Evolutionary conservation across 1,140 invertebrate species (phyloP).

Genomic region (Eulimnadia texana): DNA sequence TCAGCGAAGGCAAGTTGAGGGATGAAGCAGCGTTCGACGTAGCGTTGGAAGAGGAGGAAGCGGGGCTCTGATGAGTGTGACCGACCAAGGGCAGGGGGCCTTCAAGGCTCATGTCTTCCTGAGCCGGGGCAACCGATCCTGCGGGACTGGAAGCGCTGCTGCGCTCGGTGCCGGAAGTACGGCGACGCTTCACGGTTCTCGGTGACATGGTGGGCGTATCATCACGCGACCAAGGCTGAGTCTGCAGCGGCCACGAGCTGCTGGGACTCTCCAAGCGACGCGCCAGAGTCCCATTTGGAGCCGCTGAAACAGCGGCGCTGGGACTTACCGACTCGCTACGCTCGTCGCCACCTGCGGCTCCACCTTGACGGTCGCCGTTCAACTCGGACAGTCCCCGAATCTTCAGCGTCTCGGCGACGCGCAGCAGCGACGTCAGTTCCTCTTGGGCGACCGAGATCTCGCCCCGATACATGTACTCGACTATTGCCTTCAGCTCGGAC

Average conservation of each 20-base stretch:
- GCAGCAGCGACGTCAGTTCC: conserved; percentile 68
- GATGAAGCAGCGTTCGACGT: conserved; percentile 22
- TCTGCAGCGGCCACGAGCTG: background rate
- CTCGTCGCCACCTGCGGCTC: conserved; percentile 34
- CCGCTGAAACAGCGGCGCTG: conserved; percentile 18
- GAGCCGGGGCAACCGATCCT: background rate
- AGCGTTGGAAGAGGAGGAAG: conserved; percentile 21
- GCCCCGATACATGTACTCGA: conserved; percentile 87
- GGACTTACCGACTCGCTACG: conserved; percentile 34
- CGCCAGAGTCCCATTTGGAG: background rate
- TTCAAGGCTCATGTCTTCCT: conserved; percentile 15
- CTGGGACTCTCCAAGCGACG: background rate
- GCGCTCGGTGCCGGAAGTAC: background rate
- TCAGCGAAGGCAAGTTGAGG: background rate
- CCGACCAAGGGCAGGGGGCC: conserved; percentile 11
- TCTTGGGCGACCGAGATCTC: conserved; percentile 85
- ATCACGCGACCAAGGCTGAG: background rate
- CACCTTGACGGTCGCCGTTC: conserved; percentile 30
- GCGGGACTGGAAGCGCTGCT: conserved; percentile 6
- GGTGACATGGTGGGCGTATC: conserved; percentile 18
- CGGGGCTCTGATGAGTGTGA: conserved; percentile 19
- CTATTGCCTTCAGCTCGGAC: conserved; percentile 68
- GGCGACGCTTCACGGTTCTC: conserved; percentile 14
- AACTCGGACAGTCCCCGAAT: conserved; percentile 76
- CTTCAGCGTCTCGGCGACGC: conserved; percentile 64